Evolutionary conservation across 2,888 invertebrate genomes (phyloP).

Genomic region (Hirtodrosophila confusa): DNA sequence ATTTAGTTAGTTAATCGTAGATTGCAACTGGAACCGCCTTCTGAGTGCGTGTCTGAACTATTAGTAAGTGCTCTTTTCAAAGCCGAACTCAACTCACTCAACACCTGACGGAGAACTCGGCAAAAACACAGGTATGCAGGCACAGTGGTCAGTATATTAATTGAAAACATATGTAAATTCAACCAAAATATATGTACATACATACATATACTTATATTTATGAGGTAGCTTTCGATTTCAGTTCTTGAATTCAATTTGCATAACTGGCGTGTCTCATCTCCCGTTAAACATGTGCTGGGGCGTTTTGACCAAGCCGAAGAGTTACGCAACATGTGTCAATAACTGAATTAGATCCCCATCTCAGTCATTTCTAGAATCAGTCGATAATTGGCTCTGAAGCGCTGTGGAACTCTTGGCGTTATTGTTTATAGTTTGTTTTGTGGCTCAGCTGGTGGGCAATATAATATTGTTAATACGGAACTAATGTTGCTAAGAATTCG

Average conservation of each 20-base stretch:
- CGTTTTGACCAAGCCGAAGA: conserved; percentile 16
- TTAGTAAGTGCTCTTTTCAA: conserved; percentile 21
- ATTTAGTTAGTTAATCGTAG: conserved; percentile 20
- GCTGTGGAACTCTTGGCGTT: conserved; percentile 34
- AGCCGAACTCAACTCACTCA: conserved; percentile 14
- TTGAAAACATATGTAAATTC: conserved; percentile 20
- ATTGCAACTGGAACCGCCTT: conserved; percentile 29
- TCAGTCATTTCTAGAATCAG: conserved; percentile 46
- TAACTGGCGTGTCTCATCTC: conserved; percentile 46
- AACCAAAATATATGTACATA: conserved; percentile 4
- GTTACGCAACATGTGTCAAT: conserved; percentile 31
- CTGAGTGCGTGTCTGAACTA: conserved; percentile 40
- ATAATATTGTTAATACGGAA: conserved; percentile 33
- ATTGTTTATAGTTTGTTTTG: conserved; percentile 10
- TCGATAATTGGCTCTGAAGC: conserved; percentile 45
- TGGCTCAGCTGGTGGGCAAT: not conserved
- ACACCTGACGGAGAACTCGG: not conserved
- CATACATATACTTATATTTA: conserved; percentile 10
- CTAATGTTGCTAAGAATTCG: conserved; percentile 24
- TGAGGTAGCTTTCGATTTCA: conserved; percentile 26
- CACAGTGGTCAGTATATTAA: conserved; percentile 17
- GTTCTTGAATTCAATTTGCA: conserved; percentile 50
- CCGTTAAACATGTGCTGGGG: conserved; percentile 15
- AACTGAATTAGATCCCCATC: conserved; percentile 14
- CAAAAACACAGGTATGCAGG: conserved; percentile 4